Conservation (phyloP, 2,113 vertebrate genomes). For the Gnathonemus echidnorhynchus region DNA sequence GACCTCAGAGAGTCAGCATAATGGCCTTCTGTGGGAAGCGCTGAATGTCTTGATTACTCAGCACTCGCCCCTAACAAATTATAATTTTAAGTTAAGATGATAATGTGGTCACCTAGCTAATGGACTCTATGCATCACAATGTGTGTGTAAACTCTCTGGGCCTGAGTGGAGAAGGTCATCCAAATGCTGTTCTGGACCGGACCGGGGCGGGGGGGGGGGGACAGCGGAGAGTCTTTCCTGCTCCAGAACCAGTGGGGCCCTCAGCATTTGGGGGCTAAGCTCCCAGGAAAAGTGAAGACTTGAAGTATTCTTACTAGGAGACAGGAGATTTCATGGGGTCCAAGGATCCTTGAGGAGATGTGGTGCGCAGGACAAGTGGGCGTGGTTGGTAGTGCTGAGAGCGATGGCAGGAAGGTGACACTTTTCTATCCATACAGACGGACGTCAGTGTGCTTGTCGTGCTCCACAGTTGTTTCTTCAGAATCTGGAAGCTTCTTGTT, state of each 20-base stretch:
- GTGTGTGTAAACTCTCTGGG: neutral
- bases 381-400: constrained; percentile 17
- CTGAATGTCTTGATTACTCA: neutral
- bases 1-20: constrained; percentile 27
- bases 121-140: neutral
- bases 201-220: neutral
- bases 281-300: constrained; percentile 23
- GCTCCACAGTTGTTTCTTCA: neutral
- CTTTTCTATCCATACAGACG: neutral
- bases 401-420: neutral
- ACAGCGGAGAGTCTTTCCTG: neutral
- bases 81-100: neutral
- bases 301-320: constrained; percentile 34
- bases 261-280: constrained; percentile 23
- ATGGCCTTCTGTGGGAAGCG: constrained; percentile 25
- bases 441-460: neutral
- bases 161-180: neutral
- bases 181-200: neutral
- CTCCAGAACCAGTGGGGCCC: neutral
- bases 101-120: neutral
- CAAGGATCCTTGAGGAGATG: neutral
- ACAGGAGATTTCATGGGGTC: constrained; percentile 17
- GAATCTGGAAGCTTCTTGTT: neutral
- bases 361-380: neutral
- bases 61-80: neutral